These are phyloP conservation scores for Drosophila nr. fundita DNA, from an alignment of 2,888 invertebrate species.

Conservation along the genomic window DNA sequence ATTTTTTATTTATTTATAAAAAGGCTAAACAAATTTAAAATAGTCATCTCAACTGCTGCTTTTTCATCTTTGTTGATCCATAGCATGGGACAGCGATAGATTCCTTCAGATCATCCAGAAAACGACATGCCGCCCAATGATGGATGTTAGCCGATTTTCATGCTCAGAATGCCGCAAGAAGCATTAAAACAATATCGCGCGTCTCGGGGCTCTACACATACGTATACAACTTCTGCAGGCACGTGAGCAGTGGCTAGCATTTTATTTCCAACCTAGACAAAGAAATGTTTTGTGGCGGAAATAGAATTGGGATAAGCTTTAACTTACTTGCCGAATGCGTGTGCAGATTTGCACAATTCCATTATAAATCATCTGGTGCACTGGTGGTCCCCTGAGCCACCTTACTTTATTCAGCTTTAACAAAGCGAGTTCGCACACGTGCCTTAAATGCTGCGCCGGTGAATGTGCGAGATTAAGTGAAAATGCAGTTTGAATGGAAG, in stretches of 20 bases:
- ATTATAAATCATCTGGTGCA: background rate
- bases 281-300: background rate
- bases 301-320: background rate
- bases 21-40: background rate
- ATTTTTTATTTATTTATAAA: background rate
- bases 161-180: background rate
- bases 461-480: background rate
- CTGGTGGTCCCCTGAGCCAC: background rate
- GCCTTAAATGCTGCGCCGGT: background rate
- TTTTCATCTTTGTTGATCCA: background rate
- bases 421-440: background rate
- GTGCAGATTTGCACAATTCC: background rate
- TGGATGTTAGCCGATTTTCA: background rate
- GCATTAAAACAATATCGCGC: background rate
- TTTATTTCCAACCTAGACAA: background rate
- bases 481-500: background rate
- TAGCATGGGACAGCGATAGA: background rate
- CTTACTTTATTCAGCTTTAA: background rate
- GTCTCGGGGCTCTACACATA: background rate
- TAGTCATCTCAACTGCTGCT: background rate
- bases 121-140: background rate
- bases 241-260: background rate
- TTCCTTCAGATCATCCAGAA: background rate
- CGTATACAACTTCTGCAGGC: background rate
- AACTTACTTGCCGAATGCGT: background rate